phyloP scores from a whole-genome alignment of 2,113 vertebrate species.

The Xenopus borealis region DNA sequence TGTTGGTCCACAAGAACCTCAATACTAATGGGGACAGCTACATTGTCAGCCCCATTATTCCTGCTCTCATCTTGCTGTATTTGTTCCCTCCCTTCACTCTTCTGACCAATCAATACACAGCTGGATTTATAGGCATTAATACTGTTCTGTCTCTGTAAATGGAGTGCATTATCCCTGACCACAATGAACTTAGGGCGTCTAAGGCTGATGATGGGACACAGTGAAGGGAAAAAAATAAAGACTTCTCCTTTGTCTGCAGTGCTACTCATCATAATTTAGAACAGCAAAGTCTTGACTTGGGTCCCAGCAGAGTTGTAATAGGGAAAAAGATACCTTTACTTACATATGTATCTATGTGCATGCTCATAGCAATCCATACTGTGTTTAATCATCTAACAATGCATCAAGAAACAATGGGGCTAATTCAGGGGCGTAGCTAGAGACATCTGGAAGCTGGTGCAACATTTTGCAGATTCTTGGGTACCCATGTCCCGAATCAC shows the following conservation, averaged over 20 bases:
- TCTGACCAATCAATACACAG: conserved; percentile 28
- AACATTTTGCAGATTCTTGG: no score
- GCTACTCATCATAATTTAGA: conserved; percentile 10
- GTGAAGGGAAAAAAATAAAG: conserved; percentile 1
- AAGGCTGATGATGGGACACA: conserved; percentile 28
- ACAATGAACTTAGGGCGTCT: conserved; percentile 28
- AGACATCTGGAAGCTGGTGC: no score
- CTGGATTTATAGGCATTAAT: conserved; percentile 31
- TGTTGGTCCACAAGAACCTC: no score
- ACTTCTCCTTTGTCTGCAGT: neutral
- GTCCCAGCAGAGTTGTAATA: neutral
- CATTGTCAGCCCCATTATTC: neutral
- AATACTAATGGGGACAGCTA: no score
- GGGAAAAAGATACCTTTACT: conserved; percentile 17
- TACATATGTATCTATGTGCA: neutral
- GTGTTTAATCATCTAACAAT: no score
- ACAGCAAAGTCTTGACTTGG: conserved; percentile 1
- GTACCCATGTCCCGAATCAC: no score
- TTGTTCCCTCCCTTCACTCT: neutral
- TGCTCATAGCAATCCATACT: neutral
- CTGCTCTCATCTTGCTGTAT: neutral
- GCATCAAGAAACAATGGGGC: no score
- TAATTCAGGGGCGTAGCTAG: no score
- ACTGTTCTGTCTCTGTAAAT: conserved; percentile 28
- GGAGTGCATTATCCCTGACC: conserved; percentile 42